phyloP scores from a whole-genome alignment of 2,888 invertebrate species.

The Leuctra nigra region DNA sequence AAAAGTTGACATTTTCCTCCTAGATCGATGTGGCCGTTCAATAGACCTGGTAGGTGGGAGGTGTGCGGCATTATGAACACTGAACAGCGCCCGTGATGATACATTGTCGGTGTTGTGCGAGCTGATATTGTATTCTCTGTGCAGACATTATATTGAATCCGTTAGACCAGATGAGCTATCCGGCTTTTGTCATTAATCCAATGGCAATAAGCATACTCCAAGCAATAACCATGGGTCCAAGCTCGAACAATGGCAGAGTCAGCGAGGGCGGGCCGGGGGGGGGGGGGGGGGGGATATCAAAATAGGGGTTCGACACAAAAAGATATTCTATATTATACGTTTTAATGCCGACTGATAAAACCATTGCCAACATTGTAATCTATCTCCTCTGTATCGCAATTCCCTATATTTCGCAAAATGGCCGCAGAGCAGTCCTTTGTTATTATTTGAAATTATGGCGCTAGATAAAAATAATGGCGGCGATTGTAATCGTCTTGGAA shows the following conservation, averaged over 20 bases:
- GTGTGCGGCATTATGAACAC: no score
- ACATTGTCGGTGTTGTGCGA: no score
- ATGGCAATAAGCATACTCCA: constrained; percentile 27
- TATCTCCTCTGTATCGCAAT: constrained; percentile 17
- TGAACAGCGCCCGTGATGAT: no score
- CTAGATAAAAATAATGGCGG: constrained; percentile 29
- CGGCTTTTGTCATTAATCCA: constrained; percentile 29
- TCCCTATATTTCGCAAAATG: neutral
- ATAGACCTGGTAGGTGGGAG: no score
- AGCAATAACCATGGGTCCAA: constrained; percentile 27
- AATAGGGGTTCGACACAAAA: neutral
- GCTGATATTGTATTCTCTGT: no score
- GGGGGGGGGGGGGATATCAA: neutral
- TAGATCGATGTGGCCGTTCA: no score
- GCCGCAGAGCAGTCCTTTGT: constrained; percentile 17
- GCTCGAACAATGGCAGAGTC: constrained; percentile 22
- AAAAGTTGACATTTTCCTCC: no score
- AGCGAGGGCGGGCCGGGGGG: neutral
- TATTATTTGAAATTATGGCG: constrained; percentile 28
- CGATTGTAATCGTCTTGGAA: constrained; percentile 29
- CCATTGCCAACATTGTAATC: constrained; percentile 17
- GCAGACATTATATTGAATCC: no score
- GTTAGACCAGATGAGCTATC: no score
- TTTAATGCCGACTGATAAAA: constrained; percentile 23
- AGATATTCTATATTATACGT: neutral